These are phyloP conservation scores for Tryphoninae sp. DNA, from an alignment of 2,888 invertebrate species.

Conservation along the genomic window DNA sequence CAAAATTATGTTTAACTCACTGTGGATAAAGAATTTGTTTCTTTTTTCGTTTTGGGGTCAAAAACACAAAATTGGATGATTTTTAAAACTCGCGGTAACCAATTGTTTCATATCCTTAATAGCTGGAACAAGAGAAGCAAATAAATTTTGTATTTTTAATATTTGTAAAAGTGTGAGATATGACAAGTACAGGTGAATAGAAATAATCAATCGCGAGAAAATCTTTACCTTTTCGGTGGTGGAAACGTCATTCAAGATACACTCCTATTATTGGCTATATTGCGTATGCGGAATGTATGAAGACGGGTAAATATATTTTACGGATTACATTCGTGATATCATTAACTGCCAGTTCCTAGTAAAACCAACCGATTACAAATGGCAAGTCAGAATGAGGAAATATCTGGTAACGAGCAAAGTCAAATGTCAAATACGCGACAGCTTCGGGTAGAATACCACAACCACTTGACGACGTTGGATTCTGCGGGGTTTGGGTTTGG, in stretches of 20 bases:
- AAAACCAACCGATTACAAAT: too few species aligned
- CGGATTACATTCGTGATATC: conserved; percentile 24
- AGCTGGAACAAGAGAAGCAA: conserved; percentile 33
- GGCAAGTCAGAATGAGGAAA: background rate
- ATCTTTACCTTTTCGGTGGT: conserved; percentile 57
- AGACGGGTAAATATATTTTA: conserved; percentile 21
- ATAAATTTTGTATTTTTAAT: background rate
- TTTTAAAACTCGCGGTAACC: conserved; percentile 25
- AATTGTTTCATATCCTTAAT: conserved; percentile 53
- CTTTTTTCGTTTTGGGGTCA: conserved; percentile 1
- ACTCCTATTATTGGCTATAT: conserved; percentile 34
- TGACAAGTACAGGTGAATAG: background rate
- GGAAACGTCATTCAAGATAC: conserved; percentile 51
- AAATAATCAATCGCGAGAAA: conserved; percentile 53
- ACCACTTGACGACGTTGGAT: conserved; percentile 53
- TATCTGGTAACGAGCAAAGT: conserved; percentile 5
- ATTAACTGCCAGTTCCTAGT: too few species aligned
- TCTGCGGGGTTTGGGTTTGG: background rate
- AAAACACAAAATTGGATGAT: conserved; percentile 25
- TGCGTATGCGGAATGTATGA: conserved; percentile 28
- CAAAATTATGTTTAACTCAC: conserved; percentile 32
- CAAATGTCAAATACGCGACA: conserved; percentile 30
- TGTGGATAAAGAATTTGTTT: conserved; percentile 14
- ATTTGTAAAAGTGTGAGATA: background rate
- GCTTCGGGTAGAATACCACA: conserved; percentile 16